Percentiles rank a stretch among this genome's conserved stretches.
Conservation (phyloP, 2,888 invertebrate species). For the Cotesia congregata region DNA sequence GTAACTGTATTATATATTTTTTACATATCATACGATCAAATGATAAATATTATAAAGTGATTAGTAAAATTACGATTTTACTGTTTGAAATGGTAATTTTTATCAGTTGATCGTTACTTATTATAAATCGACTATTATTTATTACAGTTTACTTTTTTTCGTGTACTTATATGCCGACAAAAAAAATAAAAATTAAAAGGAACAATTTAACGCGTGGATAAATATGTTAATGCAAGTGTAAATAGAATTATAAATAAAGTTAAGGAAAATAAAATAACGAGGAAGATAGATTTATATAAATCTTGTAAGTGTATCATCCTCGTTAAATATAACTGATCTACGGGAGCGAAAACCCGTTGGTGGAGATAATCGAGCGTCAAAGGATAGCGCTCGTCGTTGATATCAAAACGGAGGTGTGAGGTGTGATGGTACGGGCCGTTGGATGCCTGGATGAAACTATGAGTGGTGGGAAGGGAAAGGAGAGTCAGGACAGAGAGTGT, state of each 20-base stretch:
- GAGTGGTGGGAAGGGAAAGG: not conserved
- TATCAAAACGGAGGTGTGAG: constrained; percentile 2
- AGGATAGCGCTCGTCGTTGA: constrained; percentile 34
- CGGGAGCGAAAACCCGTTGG: constrained; percentile 10
- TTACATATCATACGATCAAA: too few relatives aligned
- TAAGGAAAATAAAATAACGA: not conserved
- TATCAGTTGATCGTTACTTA: too few relatives aligned
- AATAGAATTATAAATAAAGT: not conserved
- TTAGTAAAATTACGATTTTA: too few relatives aligned
- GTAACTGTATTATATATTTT: too few relatives aligned
- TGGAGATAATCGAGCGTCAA: constrained; percentile 42
- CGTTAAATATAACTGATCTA: constrained; percentile 27
- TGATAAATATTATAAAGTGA: too few relatives aligned
- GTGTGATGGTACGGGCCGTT: constrained; percentile 6
- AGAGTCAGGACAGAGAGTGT: constrained; percentile 4
- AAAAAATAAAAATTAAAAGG: not conserved
- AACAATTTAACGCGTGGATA: not conserved
- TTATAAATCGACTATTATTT: too few relatives aligned
- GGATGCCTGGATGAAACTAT: not conserved
- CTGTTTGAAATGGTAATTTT: too few relatives aligned
- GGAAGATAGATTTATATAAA: constrained; percentile 6
- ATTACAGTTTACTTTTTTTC: too few relatives aligned
- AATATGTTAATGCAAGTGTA: not conserved
- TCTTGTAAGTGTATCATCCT: constrained; percentile 22
- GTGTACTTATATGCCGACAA: too few relatives aligned